Evolutionary conservation across 1,140 invertebrate species (phyloP).

Genomic region (Trichonephila clavipes): DNA sequence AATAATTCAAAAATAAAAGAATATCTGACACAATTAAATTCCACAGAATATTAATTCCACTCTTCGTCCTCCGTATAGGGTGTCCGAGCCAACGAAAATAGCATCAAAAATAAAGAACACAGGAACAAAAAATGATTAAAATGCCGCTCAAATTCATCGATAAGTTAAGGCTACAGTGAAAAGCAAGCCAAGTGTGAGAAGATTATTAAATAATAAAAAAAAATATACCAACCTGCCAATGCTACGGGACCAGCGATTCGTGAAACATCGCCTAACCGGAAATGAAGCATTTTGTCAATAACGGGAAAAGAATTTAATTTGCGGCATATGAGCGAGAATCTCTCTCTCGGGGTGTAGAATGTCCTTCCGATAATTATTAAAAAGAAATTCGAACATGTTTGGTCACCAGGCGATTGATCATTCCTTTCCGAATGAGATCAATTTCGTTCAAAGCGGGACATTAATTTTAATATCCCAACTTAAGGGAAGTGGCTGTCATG

Average conservation of each 20-base stretch:
- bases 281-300: slow-evolving; percentile 30
- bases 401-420: slow-evolving; percentile 11
- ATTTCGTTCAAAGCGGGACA: not conserved
- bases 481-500: not conserved
- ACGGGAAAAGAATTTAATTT: slow-evolving; percentile 44
- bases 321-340: not conserved
- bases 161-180: slow-evolving; percentile 2
- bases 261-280: slow-evolving; percentile 20
- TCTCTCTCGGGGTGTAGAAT: not conserved
- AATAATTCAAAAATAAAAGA: not conserved
- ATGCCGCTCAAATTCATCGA: slow-evolving; percentile 29
- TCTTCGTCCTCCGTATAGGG: not conserved
- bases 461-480: slow-evolving; percentile 15
- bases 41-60: slow-evolving; percentile 21
- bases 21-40: slow-evolving; percentile 12
- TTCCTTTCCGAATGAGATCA: not conserved
- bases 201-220: slow-evolving; percentile 11
- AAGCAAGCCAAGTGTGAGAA: slow-evolving; percentile 24
- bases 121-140: slow-evolving; percentile 5
- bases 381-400: not conserved
- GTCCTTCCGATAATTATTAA: slow-evolving; percentile 39
- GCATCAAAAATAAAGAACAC: not conserved
- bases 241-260: not conserved
- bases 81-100: not conserved
- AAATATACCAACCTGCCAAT: not conserved